Conservation (phyloP, 2,113 vertebrate genomes). For the Argyrosomus japonicus region DNA sequence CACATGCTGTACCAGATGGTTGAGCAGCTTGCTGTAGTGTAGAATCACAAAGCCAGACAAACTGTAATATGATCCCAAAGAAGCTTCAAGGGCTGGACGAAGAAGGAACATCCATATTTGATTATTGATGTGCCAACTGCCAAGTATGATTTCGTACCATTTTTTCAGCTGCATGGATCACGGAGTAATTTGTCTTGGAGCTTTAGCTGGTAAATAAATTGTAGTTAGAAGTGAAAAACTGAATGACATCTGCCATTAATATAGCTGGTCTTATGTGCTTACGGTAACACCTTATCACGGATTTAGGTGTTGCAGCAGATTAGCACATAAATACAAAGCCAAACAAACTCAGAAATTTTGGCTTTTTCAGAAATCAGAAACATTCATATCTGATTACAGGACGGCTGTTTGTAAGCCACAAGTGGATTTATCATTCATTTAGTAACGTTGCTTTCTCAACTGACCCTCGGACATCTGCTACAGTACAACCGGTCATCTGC, state of each 20-base stretch:
- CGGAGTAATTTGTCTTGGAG: constrained; percentile 8
- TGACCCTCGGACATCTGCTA: constrained; percentile 35
- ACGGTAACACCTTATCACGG: not conserved
- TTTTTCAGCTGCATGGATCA: constrained; percentile 9
- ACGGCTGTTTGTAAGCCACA: constrained; percentile 7
- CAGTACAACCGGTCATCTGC: not conserved
- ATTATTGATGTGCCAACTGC: constrained; percentile 50
- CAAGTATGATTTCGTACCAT: constrained; percentile 24
- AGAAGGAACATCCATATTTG: constrained; percentile 44
- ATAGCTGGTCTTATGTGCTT: not conserved
- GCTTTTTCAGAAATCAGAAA: constrained; percentile 41
- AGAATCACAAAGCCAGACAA: constrained; percentile 57
- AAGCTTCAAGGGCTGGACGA: constrained; percentile 35
- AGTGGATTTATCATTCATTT: constrained; percentile 16
- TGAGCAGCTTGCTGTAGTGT: constrained; percentile 43
- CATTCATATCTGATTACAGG: constrained; percentile 6
- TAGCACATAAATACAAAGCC: not conserved
- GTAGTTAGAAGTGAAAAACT: constrained; percentile 2
- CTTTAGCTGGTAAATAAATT: constrained; percentile 19
- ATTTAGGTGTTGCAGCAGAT: constrained; percentile 8
- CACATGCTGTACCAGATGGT: constrained; percentile 69
- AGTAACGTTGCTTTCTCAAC: not conserved
- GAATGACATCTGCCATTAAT: constrained; percentile 1
- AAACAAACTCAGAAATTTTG: not conserved
- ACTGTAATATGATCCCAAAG: constrained; percentile 49